Base-by-base conservation (phyloP, 1,140 invertebrate genomes). In the Drosophila trapezifrons region DNA sequence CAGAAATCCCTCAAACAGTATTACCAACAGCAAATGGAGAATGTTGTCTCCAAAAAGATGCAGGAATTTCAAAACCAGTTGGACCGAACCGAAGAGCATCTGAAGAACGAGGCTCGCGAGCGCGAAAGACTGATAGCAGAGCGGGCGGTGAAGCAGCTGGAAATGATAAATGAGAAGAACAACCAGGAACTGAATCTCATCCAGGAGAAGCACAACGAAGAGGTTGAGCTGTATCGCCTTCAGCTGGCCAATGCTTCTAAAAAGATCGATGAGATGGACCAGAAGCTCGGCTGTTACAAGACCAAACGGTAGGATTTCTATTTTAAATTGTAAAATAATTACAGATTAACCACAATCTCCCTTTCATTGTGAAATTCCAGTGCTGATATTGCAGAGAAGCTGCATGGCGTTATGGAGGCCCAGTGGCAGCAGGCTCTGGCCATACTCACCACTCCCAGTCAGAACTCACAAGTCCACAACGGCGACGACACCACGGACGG, bases 1-100 rank as follows among this genome's bases (percentile, higher is more conserved):
- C 95, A 95, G 76, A 92, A 93, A 9, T 95, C 96, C 65, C 90
- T 96, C 10, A 95, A 95, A 80, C 93, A 94, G 20, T 94, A 96
- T 78, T 97, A 97, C 81, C 96, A 97, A 85, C 95, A 95, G 62
- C 96, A 97, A 92, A 92, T 97, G 29, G 96, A 97, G 62, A 93
- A 94, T 45, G 95, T 96, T 3, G 96, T 97, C 4, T 93, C 95
- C 64, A 93, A 93, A 17, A 97, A 97, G 91, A 90, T 96, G 54
- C 94, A 94, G 76, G 96, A 97, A 91, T 97, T 97, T 85, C 96
- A 97, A 87, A 91, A 85, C 7, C 96, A 97, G 90, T 92, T 97
- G 13, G 96, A 97, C 70, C 87, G 93, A 20, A 94, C 94, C 6
- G 95, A 96, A 91, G 92, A 93, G 15, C 93, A 94, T 42, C 93